Evolutionary conservation across 2,888 invertebrate genomes (phyloP).

Genomic region (Drosophila eohydei): DNA sequence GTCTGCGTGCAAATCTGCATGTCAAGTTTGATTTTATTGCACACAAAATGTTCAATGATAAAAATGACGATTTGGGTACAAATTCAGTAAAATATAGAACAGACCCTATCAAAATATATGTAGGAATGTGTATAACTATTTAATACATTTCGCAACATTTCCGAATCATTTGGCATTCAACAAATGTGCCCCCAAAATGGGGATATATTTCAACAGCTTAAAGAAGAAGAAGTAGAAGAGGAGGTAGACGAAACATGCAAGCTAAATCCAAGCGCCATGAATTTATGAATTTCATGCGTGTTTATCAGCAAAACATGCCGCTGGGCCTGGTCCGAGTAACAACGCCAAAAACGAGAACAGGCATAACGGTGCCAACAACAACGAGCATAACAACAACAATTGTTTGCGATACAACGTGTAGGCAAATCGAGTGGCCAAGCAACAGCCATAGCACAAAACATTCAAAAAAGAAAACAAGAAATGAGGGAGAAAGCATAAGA

Average conservation of each 20-base stretch:
- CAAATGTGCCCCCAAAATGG: constrained; percentile 51
- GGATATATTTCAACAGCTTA: constrained; percentile 67
- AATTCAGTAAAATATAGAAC: neutral
- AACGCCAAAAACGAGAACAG: constrained; percentile 8
- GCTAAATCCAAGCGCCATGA: constrained; percentile 52
- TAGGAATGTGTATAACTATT: neutral
- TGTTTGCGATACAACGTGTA: constrained; percentile 18
- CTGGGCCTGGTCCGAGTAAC: constrained; percentile 35
- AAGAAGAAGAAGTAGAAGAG: constrained; percentile 14
- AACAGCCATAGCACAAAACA: constrained; percentile 45
- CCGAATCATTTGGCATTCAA: constrained; percentile 56
- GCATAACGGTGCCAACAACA: constrained; percentile 19
- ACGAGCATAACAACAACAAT: constrained; percentile 23
- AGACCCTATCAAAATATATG: neutral
- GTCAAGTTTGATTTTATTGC: constrained; percentile 1
- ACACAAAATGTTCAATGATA: neutral
- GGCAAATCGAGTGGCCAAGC: constrained; percentile 31
- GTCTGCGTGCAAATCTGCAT: constrained; percentile 5
- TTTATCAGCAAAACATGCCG: constrained; percentile 73
- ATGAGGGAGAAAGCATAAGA: constrained; percentile 18
- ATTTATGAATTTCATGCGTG: constrained; percentile 79
- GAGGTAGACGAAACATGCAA: constrained; percentile 19
- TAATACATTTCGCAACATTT: constrained; percentile 14
- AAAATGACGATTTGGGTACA: neutral
- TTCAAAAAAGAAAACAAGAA: constrained; percentile 33